These are phyloP conservation scores for Agrochola circellaris DNA, from an alignment of 2,888 invertebrate species.

Conservation along the genomic window DNA sequence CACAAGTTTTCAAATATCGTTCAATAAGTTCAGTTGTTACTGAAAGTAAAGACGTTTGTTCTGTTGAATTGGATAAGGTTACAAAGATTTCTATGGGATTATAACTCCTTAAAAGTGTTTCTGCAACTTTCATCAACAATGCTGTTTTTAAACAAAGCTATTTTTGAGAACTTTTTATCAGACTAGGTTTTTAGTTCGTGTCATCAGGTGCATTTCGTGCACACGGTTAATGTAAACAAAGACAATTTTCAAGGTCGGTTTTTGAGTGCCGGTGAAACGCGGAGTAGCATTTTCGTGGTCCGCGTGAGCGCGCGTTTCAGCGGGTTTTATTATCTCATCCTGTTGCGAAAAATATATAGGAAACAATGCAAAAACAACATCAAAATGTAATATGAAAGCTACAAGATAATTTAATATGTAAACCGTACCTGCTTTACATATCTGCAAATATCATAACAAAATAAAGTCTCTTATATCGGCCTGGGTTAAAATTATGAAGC, in stretches of 20 bases:
- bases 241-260: neutral
- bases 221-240: neutral
- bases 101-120: neutral
- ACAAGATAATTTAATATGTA: constrained; percentile 66
- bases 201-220: neutral
- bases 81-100: neutral
- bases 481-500: constrained; percentile 90
- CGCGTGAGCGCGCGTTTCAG: neutral
- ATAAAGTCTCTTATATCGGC: constrained; percentile 89
- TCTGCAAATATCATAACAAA: constrained; percentile 86
- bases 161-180: neutral
- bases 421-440: constrained; percentile 72
- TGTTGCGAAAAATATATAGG: constrained; percentile 11
- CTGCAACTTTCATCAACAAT: neutral
- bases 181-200: neutral
- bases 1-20: constrained; percentile 30
- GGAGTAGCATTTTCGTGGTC: too few relatives aligned
- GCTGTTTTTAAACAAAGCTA: neutral
- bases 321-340: neutral
- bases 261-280: neutral
- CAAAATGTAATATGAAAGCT: constrained; percentile 49
- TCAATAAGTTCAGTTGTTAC: constrained; percentile 15
- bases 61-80: neutral
- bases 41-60: constrained; percentile 5
- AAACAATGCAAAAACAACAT: constrained; percentile 18